Conservation (phyloP, 2,113 vertebrate genomes). For the Pachyramphus minor region DNA sequence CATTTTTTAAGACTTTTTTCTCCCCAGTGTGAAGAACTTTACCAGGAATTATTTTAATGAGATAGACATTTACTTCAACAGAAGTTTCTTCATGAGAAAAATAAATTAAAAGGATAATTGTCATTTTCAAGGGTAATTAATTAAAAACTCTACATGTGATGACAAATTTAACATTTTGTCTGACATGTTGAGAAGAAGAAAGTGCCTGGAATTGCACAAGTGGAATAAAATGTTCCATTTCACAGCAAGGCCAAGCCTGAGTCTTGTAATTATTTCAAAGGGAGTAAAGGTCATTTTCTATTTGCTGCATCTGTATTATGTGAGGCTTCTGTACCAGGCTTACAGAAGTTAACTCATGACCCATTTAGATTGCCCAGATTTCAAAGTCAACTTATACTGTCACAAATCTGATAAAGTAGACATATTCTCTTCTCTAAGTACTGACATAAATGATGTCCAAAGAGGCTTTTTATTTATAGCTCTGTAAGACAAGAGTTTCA, state of each 20-base stretch:
- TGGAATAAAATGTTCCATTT: slow-evolving; percentile 70
- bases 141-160: slow-evolving; percentile 41
- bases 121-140: slow-evolving; percentile 67
- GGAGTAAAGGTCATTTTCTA: slow-evolving; percentile 68
- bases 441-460: not conserved
- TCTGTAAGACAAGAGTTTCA: not conserved
- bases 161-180: slow-evolving; percentile 59
- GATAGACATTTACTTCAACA: slow-evolving; percentile 47
- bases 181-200: slow-evolving; percentile 56
- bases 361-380: slow-evolving; percentile 42
- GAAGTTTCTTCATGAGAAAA: slow-evolving; percentile 46
- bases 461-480: slow-evolving; percentile 19
- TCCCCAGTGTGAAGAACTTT: not conserved
- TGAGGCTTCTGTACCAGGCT: not conserved
- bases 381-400: not conserved
- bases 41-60: slow-evolving; percentile 51
- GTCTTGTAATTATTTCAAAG: slow-evolving; percentile 69
- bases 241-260: slow-evolving; percentile 34
- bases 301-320: slow-evolving; percentile 45
- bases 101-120: slow-evolving; percentile 43
- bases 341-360: not conserved
- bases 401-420: slow-evolving; percentile 14
- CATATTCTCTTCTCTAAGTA: not conserved
- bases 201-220: slow-evolving; percentile 32
- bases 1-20: not conserved